phyloP scores from a whole-genome alignment of 2,113 vertebrate genomes.

The Hemiprocne comata region DNA sequence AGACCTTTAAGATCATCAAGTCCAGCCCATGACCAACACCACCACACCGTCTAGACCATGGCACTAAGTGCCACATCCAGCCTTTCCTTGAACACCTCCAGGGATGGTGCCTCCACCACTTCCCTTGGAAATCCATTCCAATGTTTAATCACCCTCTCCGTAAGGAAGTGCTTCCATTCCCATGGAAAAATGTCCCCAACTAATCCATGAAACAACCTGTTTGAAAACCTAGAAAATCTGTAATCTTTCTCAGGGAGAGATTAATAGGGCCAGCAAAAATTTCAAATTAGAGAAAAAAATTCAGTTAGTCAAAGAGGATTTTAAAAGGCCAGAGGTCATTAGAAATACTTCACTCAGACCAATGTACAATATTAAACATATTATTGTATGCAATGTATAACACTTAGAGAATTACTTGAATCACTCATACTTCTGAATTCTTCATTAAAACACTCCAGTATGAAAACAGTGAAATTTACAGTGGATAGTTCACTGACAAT shows the following conservation, averaged over 20 bases:
- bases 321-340: background rate
- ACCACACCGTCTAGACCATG: too few relatives aligned
- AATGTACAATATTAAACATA: background rate
- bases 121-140: too few relatives aligned
- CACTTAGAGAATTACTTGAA: background rate
- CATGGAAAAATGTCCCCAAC: background rate
- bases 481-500: background rate
- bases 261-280: background rate
- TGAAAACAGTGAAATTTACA: background rate
- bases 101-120: too few relatives aligned
- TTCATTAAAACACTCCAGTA: background rate
- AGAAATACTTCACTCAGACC: background rate
- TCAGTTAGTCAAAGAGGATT: background rate
- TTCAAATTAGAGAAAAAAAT: background rate
- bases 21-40: too few relatives aligned
- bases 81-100: too few relatives aligned
- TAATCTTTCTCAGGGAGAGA: background rate
- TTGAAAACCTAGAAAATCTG: background rate
- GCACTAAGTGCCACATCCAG: too few relatives aligned
- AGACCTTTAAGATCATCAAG: too few relatives aligned
- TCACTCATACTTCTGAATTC: background rate
- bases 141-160: too few relatives aligned
- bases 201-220: accelerated
- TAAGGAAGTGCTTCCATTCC: too few relatives aligned
- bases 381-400: background rate